Evolutionary conservation across 1,140 invertebrate species (phyloP), one percentile per base, ranked within the genome.

Genomic region (Drusus annulatus): DNA sequence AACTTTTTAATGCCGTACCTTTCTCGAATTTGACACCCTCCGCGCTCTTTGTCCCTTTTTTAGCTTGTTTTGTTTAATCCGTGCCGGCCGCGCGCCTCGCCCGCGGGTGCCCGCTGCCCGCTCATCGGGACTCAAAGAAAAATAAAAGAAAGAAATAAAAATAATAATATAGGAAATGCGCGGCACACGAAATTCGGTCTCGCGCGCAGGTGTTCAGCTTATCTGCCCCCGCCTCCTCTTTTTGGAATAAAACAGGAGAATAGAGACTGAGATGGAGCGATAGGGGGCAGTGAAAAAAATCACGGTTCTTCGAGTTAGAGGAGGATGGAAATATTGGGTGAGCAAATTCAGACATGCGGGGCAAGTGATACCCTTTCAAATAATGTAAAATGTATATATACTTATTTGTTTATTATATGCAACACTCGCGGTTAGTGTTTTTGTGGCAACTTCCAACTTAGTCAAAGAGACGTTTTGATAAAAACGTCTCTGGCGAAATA

Each of bases 161-260:
- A 81, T 76, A 80, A 76, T 36, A 36, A 36, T 45, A 2, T 45
- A 45, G 36, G 75, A 81, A 81, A 54, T 52, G 31, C 75, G 79
- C 76, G 63, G 75, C 63, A 62, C 80, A 81, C 76, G 80, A 81
- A 81, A 74, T 78, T 56, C 54, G 63, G 80, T 36, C 76, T 68
- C 76, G 56, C 76, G 76, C 80, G 75, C 80, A 81, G 80, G 80
- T 81, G 80, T 78, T 78, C 76, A 58, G 10, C 75, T 51, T 21
- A 58, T 65, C 60, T 50, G 31, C 28, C 65, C 65, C 5, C n/a
- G 13, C 63, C 63, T 16, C 63, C 31, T n/a, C 63, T 31, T 23
- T 23, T 25, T 15, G 19, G 25, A 15, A 3, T 4, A 68, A 25
- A 28, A 16, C 1, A n/a, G 5, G 17, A n/a, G 31, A 69, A 69